These are phyloP conservation scores for Cercocebus atys DNA, from an alignment of 2,113 vertebrate species.

Conservation along the genomic window DNA sequence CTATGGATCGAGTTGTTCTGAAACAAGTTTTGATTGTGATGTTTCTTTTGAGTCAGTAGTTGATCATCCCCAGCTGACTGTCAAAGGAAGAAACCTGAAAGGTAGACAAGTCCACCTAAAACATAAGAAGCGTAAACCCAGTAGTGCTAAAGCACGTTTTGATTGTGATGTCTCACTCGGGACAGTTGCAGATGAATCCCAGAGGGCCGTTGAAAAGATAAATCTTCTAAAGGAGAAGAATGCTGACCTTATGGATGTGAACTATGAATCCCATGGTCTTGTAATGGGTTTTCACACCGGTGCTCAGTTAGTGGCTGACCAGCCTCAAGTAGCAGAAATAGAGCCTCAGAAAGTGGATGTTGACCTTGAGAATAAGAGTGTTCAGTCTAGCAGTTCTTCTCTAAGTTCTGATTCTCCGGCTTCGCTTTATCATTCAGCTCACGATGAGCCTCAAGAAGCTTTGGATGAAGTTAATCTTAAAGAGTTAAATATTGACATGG, in stretches of 20 bases:
- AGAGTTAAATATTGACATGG: slow-evolving; percentile 87
- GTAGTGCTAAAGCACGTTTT: slow-evolving; percentile 79
- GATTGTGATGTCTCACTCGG: slow-evolving; percentile 64
- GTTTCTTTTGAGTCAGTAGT: slow-evolving; percentile 74
- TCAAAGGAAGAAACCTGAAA: slow-evolving; percentile 85
- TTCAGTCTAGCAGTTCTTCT: slow-evolving; percentile 85
- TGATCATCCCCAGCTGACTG: slow-evolving; percentile 73
- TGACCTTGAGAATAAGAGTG: slow-evolving; percentile 87
- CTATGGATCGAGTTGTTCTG: slow-evolving; percentile 87
- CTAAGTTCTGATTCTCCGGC: slow-evolving; percentile 90
- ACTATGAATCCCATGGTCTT: slow-evolving; percentile 84
- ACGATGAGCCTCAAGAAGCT: slow-evolving; percentile 75
- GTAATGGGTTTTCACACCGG: slow-evolving; percentile 68
- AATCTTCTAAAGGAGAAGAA: slow-evolving; percentile 85
- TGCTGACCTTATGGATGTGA: slow-evolving; percentile 86
- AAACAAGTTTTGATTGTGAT: slow-evolving; percentile 71
- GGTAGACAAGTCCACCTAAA: slow-evolving; percentile 85
- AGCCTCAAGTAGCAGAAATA: slow-evolving; percentile 81
- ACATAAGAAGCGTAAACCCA: slow-evolving; percentile 85
- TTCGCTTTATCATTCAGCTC: slow-evolving; percentile 79
- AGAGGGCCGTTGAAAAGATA: slow-evolving; percentile 80
- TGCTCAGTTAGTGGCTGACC: slow-evolving; percentile 76
- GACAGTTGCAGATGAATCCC: slow-evolving; percentile 75
- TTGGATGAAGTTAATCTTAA: slow-evolving; percentile 86
- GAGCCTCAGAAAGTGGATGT: slow-evolving; percentile 85